phyloP scores from a whole-genome alignment of 1,140 invertebrate genomes.

The Ceratosolen fusciceps region DNA sequence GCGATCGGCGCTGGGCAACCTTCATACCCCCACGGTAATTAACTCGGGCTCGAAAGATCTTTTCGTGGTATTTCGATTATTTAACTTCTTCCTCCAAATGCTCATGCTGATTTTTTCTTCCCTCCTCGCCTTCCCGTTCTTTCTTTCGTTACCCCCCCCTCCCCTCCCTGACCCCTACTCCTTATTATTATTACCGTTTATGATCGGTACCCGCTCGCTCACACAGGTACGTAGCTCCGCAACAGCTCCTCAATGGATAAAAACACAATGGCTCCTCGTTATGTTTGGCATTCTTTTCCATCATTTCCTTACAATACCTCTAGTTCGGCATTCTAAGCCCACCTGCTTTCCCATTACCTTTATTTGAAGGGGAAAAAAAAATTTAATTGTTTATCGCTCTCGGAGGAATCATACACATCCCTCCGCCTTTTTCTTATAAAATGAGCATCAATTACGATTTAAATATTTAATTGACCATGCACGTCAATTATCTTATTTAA shows the following conservation, averaged over 20 bases:
- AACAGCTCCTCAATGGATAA: background rate
- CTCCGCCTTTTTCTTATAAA: too few species aligned
- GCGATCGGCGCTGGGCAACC: background rate
- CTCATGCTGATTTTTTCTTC: background rate
- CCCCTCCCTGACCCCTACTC: too few species aligned
- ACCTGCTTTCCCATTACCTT: too few species aligned
- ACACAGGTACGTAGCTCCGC: background rate
- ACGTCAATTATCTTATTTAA: too few species aligned
- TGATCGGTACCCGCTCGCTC: background rate
- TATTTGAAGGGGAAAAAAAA: too few species aligned
- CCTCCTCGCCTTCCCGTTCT: too few species aligned
- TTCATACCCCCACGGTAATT: conserved; percentile 20
- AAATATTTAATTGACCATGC: too few species aligned
- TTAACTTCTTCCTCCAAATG: background rate
- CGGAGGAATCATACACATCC: too few species aligned
- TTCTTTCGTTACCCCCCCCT: too few species aligned
- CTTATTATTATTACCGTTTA: background rate
- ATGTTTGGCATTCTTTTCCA: background rate
- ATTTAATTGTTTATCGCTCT: too few species aligned
- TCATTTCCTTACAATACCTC: background rate
- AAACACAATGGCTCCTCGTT: background rate
- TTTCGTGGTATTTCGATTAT: conserved; percentile 38
- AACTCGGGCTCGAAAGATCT: conserved; percentile 18
- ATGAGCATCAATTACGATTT: too few species aligned
- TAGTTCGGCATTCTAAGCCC: too few species aligned